Percentiles rank a stretch among this genome's conserved stretches.
These are phyloP conservation scores for Progne subis DNA, from an alignment of 2,113 vertebrate genomes.

Conservation along the genomic window DNA sequence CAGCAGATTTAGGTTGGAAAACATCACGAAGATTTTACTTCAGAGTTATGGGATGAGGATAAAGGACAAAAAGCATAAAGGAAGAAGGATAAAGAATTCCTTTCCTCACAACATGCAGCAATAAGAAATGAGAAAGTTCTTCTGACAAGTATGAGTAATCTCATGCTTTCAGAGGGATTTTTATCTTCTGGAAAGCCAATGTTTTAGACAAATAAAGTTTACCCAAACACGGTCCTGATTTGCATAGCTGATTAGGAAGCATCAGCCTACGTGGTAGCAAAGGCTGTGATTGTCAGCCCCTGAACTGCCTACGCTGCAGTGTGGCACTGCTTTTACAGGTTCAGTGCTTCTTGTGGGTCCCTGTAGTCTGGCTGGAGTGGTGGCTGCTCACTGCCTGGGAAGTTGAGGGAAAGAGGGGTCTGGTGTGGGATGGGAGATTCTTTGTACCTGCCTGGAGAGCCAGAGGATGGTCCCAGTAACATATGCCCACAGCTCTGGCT, in stretches of 20 bases:
- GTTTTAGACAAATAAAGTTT: neutral
- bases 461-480: neutral
- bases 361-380: neutral
- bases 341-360: neutral
- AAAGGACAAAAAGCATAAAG: neutral
- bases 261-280: neutral
- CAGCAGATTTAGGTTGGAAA: neutral
- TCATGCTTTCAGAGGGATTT: neutral
- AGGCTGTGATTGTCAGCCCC: neutral
- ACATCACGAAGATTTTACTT: neutral
- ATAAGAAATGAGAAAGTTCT: neutral
- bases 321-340: neutral
- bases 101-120: neutral
- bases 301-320: neutral
- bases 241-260: neutral
- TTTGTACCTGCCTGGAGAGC: neutral
- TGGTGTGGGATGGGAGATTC: neutral
- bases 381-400: neutral
- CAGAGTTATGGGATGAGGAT: neutral
- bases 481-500: neutral
- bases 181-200: neutral
- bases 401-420: neutral
- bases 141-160: neutral
- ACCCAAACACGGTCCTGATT: neutral
- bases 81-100: neutral